These are phyloP conservation scores for Nothoprocta pentlandii DNA, from an alignment of 2,113 vertebrate species.

Conservation along the genomic window DNA sequence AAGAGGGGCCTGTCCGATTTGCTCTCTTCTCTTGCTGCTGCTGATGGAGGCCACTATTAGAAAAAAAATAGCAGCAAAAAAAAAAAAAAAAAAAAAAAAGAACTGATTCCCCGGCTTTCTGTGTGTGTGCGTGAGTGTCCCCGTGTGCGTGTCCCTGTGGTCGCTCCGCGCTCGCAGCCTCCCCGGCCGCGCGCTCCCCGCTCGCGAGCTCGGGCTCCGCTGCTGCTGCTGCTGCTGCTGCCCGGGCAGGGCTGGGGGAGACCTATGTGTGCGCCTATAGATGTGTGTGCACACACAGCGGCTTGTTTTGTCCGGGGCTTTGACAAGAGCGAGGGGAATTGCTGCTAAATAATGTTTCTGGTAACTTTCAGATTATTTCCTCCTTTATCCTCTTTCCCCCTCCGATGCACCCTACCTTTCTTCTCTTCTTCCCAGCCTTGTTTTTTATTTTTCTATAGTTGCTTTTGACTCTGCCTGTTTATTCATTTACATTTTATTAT, in stretches of 20 bases:
- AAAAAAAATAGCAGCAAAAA: conserved; percentile 85
- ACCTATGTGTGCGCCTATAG: conserved; percentile 53
- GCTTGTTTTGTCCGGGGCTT: conserved; percentile 79
- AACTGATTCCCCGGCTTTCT: conserved; percentile 78
- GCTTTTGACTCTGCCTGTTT: conserved; percentile 75
- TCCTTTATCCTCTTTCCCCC: conserved; percentile 7
- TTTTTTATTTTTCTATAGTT: conserved; percentile 70
- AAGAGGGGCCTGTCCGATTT: conserved; percentile 86
- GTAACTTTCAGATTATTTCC: conserved; percentile 88
- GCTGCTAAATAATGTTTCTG: conserved; percentile 91
- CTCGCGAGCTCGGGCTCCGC: conserved; percentile 61
- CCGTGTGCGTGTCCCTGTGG: conserved; percentile 77
- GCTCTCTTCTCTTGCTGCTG: conserved; percentile 71
- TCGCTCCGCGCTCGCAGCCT: conserved; percentile 78
- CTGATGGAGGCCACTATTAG: conserved; percentile 83
- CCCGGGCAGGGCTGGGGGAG: conserved; percentile 29
- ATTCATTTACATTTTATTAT: conserved; percentile 47
- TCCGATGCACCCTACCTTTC: conserved; percentile 49
- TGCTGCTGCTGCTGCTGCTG: not conserved
- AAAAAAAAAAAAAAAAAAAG: no score
- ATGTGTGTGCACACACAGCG: conserved; percentile 69
- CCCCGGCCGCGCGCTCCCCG: conserved; percentile 77
- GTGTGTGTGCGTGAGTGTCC: conserved; percentile 80
- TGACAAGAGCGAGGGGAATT: conserved; percentile 82
- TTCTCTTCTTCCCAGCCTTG: conserved; percentile 40